phyloP scores from a whole-genome alignment of 2,113 vertebrate genomes.

The Crocuta crocuta region DNA sequence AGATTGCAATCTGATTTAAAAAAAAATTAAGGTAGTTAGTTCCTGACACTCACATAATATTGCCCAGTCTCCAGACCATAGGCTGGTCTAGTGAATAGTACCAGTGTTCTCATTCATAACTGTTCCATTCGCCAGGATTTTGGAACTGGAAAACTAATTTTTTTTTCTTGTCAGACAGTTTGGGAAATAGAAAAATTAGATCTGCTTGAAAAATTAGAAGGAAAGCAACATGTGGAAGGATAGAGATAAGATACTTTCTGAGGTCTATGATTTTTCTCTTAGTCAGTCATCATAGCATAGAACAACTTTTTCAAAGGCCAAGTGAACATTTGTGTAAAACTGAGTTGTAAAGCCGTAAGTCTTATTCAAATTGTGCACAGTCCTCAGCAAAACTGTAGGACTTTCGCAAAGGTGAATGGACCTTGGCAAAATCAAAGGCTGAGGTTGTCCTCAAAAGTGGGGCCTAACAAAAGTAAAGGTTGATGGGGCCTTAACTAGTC shows the following conservation, averaged over 20 bases:
- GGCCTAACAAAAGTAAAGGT: neutral
- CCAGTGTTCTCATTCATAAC: no score
- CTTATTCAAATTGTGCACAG: neutral
- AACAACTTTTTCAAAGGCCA: neutral
- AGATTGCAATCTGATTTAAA: neutral
- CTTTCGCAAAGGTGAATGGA: neutral
- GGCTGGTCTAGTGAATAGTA: neutral
- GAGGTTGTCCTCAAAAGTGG: neutral
- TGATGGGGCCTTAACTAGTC: neutral
- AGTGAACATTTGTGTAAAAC: neutral
- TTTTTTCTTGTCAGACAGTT: neutral
- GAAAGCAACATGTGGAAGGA: neutral
- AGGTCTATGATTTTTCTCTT: neutral
- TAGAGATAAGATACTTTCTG: neutral
- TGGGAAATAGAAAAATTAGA: neutral
- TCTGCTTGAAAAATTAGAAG: neutral
- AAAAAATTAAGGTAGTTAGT: neutral
- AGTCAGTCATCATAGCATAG: neutral
- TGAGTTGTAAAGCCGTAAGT: neutral
- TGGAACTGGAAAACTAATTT: neutral
- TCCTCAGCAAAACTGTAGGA: neutral
- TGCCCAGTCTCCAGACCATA: neutral
- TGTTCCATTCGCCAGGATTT: neutral
- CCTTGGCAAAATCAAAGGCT: neutral
- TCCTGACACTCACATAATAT: neutral